Evolutionary conservation across 2,888 invertebrate species (phyloP).

Genomic region (Vesta saturnalis): DNA sequence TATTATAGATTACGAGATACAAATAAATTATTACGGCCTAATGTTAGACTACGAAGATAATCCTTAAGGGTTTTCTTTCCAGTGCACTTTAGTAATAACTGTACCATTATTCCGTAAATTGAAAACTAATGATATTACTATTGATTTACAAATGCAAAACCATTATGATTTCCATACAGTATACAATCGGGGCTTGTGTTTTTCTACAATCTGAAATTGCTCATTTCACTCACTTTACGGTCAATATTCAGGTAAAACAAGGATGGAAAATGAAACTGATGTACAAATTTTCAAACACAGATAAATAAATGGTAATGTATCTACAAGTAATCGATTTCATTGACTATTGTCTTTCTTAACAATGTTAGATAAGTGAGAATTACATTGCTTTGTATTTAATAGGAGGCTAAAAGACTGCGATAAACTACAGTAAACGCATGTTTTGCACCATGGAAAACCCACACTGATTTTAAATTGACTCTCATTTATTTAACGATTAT

Average conservation of each 20-base stretch:
- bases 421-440: constrained; percentile 32
- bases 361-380: constrained; percentile 42
- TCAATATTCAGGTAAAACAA: constrained; percentile 2
- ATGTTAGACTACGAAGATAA: constrained; percentile 19
- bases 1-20: constrained; percentile 26
- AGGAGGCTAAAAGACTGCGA: constrained; percentile 26
- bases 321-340: constrained; percentile 25
- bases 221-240: not conserved
- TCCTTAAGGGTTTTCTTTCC: constrained; percentile 15
- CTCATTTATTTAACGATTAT: not conserved
- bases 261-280: not conserved
- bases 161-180: constrained; percentile 12
- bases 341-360: constrained; percentile 37
- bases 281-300: constrained; percentile 10
- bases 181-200: not conserved
- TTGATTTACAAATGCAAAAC: constrained; percentile 6
- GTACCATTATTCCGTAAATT: constrained; percentile 17
- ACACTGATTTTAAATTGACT: constrained; percentile 15
- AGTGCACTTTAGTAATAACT: not conserved
- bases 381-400: constrained; percentile 42
- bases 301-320: constrained; percentile 24
- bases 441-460: constrained; percentile 21
- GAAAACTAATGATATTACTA: constrained; percentile 14
- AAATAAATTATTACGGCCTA: constrained; percentile 28
- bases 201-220: not conserved